These are phyloP conservation scores for Ophioderma brevispina DNA, from an alignment of 35 echinoderm and acorn worm species.

Conservation along the genomic window DNA sequence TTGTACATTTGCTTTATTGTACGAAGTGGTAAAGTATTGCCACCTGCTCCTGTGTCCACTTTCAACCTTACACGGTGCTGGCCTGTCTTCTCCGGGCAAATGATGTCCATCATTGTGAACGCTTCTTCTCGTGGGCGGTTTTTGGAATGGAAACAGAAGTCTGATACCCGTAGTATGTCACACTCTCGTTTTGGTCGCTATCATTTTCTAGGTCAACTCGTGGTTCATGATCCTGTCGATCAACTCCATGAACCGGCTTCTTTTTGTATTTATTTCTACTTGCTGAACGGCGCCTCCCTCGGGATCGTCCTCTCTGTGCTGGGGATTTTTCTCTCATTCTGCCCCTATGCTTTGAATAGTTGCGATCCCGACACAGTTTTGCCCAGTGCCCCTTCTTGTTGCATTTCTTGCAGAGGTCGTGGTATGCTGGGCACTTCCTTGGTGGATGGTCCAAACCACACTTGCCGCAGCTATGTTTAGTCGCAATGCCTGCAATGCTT, in stretches of 20 bases:
- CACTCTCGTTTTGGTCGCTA: neutral
- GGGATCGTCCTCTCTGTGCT: neutral
- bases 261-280: too few species aligned
- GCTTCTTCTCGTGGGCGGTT: neutral
- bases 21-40: conserved; percentile 44
- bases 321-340: neutral
- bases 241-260: too few species aligned
- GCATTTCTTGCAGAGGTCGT: conserved; percentile 10
- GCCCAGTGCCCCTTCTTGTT: neutral
- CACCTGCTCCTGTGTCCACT: conserved; percentile 27
- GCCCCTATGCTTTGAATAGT: too few species aligned
- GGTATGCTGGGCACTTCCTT: conserved; percentile 15
- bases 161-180: conserved; percentile 29
- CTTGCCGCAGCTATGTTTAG: neutral
- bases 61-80: neutral
- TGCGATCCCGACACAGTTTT: neutral
- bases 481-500: neutral
- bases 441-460: neutral
- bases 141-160: conserved; percentile 7
- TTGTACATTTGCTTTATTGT: conserved; percentile 61
- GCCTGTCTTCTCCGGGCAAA: conserved; percentile 3
- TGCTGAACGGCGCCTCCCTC: neutral
- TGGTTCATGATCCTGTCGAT: neutral
- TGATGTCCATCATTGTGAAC: conserved; percentile 29
- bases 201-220: neutral